Evolutionary conservation across 92 coral and sea anemone genomes (phyloP).

Genomic region (Phenganax subtilis): DNA sequence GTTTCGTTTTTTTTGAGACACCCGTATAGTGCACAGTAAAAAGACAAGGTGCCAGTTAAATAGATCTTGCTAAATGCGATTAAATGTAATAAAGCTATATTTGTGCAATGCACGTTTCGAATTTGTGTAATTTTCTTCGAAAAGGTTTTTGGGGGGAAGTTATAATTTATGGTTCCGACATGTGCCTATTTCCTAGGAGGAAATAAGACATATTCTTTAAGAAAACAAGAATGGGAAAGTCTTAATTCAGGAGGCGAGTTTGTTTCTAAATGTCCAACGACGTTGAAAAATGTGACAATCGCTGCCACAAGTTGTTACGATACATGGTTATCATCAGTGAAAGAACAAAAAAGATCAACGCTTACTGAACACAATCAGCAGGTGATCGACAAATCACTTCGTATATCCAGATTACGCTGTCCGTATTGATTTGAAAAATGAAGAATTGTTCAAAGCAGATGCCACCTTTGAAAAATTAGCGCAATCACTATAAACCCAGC

Average conservation of each 20-base stretch:
- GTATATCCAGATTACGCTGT: neutral
- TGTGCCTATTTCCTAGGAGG: neutral
- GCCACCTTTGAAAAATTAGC: neutral
- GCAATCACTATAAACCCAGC: constrained; percentile 1
- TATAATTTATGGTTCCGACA: too few relatives aligned
- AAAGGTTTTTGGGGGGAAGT: too few relatives aligned
- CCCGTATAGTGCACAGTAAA: too few relatives aligned
- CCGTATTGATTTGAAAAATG: constrained; percentile 1
- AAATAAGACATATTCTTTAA: neutral
- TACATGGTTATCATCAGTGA: constrained; percentile 10
- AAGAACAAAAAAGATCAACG: neutral
- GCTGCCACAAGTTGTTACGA: constrained; percentile 25
- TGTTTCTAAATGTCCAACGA: neutral
- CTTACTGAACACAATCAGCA: neutral
- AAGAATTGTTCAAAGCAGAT: constrained; percentile 7
- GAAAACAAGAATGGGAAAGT: neutral
- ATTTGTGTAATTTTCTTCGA: too few relatives aligned
- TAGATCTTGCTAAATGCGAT: too few relatives aligned
- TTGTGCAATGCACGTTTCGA: too few relatives aligned
- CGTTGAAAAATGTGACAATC: constrained; percentile 29
- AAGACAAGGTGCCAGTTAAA: too few relatives aligned
- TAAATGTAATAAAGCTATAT: too few relatives aligned
- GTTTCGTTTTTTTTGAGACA: too few relatives aligned
- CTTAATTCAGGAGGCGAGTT: neutral
- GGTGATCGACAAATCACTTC: constrained; percentile 26